Conservation (phyloP, 2,113 vertebrate genomes). For the Phainopepla nitens region DNA sequence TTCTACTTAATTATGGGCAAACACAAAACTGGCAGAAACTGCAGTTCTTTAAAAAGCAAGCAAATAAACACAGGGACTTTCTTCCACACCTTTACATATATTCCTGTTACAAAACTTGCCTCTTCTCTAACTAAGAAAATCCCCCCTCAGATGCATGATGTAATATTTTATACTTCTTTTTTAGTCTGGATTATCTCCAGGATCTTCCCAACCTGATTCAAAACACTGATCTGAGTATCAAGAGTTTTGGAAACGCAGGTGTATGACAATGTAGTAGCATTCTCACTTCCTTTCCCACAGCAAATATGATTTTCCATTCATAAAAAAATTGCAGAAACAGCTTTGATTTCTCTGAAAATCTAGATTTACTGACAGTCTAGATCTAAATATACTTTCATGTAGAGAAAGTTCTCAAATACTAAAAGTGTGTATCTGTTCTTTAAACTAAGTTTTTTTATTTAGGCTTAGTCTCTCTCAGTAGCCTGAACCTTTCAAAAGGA, state of each 20-base stretch:
- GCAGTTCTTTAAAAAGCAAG: background rate
- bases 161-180: background rate
- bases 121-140: background rate
- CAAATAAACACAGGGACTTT: background rate
- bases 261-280: background rate
- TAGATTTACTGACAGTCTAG: background rate
- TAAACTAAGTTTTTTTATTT: background rate
- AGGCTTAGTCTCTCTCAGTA: background rate
- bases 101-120: background rate
- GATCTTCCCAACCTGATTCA: background rate
- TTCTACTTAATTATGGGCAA: background rate
- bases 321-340: background rate
- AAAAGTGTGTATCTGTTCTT: background rate
- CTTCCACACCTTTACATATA: background rate
- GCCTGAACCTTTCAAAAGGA: background rate
- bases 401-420: background rate
- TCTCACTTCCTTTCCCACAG: background rate
- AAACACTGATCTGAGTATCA: background rate
- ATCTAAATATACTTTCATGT: background rate
- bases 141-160: rapidly evolving
- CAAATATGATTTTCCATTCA: background rate
- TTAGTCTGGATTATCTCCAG: background rate
- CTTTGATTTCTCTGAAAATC: background rate
- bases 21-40: background rate
- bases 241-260: background rate